Evolutionary conservation across 2,113 vertebrate species (phyloP).

Genomic region (Triplophysa dalaica): DNA sequence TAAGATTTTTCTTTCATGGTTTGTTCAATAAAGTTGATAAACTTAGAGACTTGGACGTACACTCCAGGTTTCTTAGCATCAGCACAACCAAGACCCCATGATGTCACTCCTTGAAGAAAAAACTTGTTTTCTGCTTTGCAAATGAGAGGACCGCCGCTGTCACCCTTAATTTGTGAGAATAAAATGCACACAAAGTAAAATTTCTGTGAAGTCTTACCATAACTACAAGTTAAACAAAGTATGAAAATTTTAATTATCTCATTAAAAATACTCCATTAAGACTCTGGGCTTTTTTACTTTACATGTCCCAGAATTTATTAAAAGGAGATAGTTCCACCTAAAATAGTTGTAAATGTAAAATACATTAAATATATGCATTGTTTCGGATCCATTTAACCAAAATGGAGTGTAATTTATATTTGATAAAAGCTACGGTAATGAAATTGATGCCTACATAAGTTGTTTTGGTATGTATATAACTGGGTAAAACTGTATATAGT

Average conservation of each 20-base stretch:
- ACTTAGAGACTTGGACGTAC: conserved; percentile 87
- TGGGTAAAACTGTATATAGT: too few relatives aligned
- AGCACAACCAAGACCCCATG: conserved; percentile 92
- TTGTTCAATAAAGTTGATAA: conserved; percentile 80
- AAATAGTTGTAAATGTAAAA: too few relatives aligned
- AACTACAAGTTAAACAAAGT: too few relatives aligned
- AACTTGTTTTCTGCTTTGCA: conserved; percentile 82
- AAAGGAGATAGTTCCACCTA: too few relatives aligned
- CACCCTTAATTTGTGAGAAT: conserved; percentile 76
- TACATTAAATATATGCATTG: too few relatives aligned
- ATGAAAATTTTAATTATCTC: conserved; percentile 45
- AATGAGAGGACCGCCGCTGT: conserved; percentile 94
- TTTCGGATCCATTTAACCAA: conserved; percentile 78
- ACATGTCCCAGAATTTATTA: too few relatives aligned
- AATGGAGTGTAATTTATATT: conserved; percentile 73
- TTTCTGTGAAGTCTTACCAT: too few relatives aligned
- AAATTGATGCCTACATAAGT: too few relatives aligned
- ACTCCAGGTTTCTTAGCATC: conserved; percentile 82
- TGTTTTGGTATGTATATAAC: too few relatives aligned
- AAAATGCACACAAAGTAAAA: not conserved
- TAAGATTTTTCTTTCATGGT: conserved; percentile 67
- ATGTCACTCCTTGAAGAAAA: conserved; percentile 91
- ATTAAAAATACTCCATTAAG: too few relatives aligned
- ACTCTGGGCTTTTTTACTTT: too few relatives aligned
- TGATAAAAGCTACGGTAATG: too few relatives aligned